Conservation (phyloP, 2,113 vertebrate species). For the Lipophrys pholis region DNA sequence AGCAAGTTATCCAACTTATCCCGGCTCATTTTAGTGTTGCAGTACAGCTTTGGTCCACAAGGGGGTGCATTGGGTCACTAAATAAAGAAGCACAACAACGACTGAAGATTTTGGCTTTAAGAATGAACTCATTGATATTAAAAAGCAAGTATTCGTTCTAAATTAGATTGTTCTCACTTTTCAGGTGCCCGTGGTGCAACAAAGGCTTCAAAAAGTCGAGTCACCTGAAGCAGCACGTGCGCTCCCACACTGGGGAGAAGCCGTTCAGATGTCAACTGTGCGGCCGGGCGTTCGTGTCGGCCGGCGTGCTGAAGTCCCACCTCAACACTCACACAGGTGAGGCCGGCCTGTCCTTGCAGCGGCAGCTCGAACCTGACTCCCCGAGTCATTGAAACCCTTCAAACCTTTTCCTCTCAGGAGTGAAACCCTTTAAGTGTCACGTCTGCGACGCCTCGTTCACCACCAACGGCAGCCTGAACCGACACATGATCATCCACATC, state of each 20-base stretch:
- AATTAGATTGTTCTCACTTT: neutral
- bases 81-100: too few relatives aligned
- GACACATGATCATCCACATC: conserved; percentile 95
- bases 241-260: conserved; percentile 97
- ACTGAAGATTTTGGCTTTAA: too few relatives aligned
- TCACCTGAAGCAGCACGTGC: conserved; percentile 96
- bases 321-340: conserved; percentile 97
- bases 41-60: too few relatives aligned
- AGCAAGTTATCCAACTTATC: too few relatives aligned
- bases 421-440: conserved; percentile 94
- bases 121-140: too few relatives aligned
- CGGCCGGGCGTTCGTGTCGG: conserved; percentile 94
- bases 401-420: conserved; percentile 78
- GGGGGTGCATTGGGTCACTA: too few relatives aligned
- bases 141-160: too few relatives aligned
- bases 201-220: conserved; percentile 99
- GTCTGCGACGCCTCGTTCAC: conserved; percentile 94
- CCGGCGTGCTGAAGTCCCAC: conserved; percentile 96
- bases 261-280: conserved; percentile 94
- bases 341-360: neutral
- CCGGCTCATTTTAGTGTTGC: too few relatives aligned
- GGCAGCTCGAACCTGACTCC: too few relatives aligned
- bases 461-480: conserved; percentile 97
- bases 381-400: too few relatives aligned
- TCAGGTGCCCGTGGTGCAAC: conserved; percentile 92